A percentile compares a stretch with the other conserved stretches of the same genome.
Conservation (phyloP, 2,797 vertebrate genomes). For the Hemitrygon akajei region DNA sequence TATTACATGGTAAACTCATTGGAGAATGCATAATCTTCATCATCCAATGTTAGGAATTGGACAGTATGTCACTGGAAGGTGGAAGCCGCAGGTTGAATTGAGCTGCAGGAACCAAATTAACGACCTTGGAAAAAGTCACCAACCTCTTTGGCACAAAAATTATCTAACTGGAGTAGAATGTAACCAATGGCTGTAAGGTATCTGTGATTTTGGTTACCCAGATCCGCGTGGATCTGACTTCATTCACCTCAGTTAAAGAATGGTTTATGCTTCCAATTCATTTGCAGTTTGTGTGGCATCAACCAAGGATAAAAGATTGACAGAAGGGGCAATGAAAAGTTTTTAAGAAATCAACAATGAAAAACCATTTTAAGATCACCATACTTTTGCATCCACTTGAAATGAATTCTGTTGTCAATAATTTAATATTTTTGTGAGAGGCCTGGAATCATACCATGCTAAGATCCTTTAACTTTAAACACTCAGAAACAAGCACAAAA, state of each 20-base stretch:
- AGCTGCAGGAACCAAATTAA: background rate
- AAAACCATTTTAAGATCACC: too few species aligned
- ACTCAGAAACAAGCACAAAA: background rate
- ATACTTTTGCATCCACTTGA: background rate
- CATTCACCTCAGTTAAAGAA: slow-evolving; percentile 6
- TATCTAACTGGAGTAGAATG: background rate
- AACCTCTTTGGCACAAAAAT: background rate
- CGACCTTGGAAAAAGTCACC: background rate
- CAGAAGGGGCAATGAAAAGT: background rate
- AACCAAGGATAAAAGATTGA: background rate
- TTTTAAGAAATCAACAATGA: background rate
- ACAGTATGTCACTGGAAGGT: background rate
- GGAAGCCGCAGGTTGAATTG: background rate
- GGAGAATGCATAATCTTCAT: background rate
- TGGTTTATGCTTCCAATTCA: background rate
- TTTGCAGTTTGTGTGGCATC: background rate
- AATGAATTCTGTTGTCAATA: background rate
- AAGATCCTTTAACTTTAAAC: background rate
- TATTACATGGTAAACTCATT: background rate
- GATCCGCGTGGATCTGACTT: background rate
- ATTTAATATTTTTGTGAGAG: background rate
- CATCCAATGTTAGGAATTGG: background rate
- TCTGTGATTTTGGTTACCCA: background rate
- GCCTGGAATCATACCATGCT: background rate
- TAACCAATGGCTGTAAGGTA: background rate